Percentiles rank a stretch among this genome's conserved stretches.
Evolutionary conservation across 2,797 vertebrate genomes (phyloP).

Genomic region (Tympanoctomys barrerae): DNA sequence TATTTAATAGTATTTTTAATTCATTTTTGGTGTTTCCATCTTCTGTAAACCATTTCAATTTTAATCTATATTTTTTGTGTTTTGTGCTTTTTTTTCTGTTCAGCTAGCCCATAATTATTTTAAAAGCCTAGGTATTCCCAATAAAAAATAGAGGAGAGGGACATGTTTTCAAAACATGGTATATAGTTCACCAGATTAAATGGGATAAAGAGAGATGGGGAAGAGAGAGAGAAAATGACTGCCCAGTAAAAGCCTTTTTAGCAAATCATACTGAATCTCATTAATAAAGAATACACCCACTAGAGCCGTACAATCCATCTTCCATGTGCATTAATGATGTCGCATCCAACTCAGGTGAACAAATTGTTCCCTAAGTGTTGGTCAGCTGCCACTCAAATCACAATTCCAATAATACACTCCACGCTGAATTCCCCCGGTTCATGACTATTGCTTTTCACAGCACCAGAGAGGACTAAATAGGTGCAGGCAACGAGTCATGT

Average conservation of each 20-base stretch:
- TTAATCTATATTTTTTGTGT: not conserved
- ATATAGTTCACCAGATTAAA: constrained; percentile 73
- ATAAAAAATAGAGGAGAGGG: constrained; percentile 61
- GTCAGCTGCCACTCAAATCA: constrained; percentile 75
- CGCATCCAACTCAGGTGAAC: constrained; percentile 77
- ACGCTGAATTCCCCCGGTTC: constrained; percentile 48
- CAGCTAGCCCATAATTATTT: constrained; percentile 12
- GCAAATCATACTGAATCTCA: constrained; percentile 79
- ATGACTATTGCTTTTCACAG: constrained; percentile 34
- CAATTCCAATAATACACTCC: constrained; percentile 42
- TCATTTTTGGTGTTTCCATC: not conserved
- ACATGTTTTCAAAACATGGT: constrained; percentile 63
- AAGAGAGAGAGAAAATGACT: constrained; percentile 60
- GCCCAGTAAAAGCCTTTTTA: constrained; percentile 71
- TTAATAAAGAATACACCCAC: constrained; percentile 79
- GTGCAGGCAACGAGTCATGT: not conserved
- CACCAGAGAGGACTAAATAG: constrained; percentile 56
- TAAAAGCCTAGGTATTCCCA: constrained; percentile 47
- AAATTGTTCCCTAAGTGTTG: constrained; percentile 75
- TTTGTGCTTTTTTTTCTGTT: not conserved
- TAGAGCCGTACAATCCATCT: constrained; percentile 71
- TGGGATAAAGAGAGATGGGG: constrained; percentile 62
- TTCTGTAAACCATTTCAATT: constrained; percentile 14
- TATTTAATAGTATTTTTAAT: constrained; percentile 42
- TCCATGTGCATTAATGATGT: constrained; percentile 74